A percentile compares a stretch with the other conserved stretches of the same genome.
phyloP scores from a whole-genome alignment of 2,113 vertebrate species.

The Gymnorhina tibicen region DNA sequence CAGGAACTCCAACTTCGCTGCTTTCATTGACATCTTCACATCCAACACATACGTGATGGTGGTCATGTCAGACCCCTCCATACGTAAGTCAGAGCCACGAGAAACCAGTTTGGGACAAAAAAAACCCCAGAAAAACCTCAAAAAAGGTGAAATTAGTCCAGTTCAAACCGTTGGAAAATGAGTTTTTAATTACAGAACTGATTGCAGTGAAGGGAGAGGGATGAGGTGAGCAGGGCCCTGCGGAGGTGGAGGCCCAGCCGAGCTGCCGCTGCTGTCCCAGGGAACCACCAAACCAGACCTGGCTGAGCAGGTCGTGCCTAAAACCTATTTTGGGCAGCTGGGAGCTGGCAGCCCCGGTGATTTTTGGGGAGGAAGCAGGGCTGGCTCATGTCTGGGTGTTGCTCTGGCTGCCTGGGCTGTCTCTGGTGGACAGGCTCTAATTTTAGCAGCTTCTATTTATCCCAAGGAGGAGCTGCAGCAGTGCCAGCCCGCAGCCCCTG shows the following conservation, averaged over 20 bases:
- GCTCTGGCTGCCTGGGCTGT: neutral
- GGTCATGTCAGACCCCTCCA: conserved; percentile 98
- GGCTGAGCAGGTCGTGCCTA: neutral
- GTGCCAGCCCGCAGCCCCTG: neutral
- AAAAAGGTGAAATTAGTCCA: neutral
- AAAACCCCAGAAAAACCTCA: neutral
- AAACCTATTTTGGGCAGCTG: conserved; percentile 13
- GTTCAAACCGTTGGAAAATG: neutral
- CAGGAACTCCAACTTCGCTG: conserved; percentile 98
- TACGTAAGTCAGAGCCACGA: conserved; percentile 83
- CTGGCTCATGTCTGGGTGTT: neutral
- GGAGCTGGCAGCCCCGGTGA: neutral
- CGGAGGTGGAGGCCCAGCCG: neutral
- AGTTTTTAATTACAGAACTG: neutral
- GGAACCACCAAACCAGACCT: neutral
- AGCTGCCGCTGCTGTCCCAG: neutral
- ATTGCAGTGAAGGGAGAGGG: neutral
- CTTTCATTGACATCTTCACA: conserved; percentile 98
- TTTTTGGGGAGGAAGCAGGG: conserved; percentile 17
- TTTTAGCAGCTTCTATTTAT: conserved; percentile 30
- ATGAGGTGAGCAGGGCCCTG: neutral
- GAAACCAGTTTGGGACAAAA: neutral
- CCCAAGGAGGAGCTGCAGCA: neutral
- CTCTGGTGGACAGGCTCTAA: conserved; percentile 5
- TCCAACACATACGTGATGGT: conserved; percentile 99